Conservation (phyloP, 2,888 invertebrate genomes). For the Thera britannica region DNA sequence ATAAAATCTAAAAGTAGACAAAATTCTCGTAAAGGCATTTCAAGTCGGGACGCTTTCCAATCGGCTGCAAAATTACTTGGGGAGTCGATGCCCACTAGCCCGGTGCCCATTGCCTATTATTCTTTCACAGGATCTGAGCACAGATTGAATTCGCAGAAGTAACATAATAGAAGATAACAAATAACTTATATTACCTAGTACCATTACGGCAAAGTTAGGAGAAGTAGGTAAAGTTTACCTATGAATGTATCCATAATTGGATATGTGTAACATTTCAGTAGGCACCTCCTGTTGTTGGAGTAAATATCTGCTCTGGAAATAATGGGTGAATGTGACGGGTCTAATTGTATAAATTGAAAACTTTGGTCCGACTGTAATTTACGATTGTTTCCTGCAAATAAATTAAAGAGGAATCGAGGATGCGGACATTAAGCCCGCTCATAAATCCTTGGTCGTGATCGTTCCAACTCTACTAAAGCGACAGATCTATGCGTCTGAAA, state of each 20-base stretch:
- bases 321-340: constrained; percentile 17
- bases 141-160: constrained; percentile 51
- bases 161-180: constrained; percentile 32
- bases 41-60: constrained; percentile 55
- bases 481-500: constrained; percentile 39
- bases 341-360: constrained; percentile 26
- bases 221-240: neutral
- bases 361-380: constrained; percentile 21
- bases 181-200: constrained; percentile 30
- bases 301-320: constrained; percentile 6
- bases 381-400: constrained; percentile 39
- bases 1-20: constrained; percentile 33
- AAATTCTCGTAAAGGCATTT: constrained; percentile 49
- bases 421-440: constrained; percentile 36
- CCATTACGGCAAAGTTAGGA: constrained; percentile 21
- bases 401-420: constrained; percentile 42
- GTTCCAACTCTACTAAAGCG: constrained; percentile 33
- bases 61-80: constrained; percentile 61
- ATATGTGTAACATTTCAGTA: neutral
- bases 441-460: constrained; percentile 43
- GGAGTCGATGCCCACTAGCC: constrained; percentile 54
- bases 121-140: constrained; percentile 64
- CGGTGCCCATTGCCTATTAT: constrained; percentile 57
- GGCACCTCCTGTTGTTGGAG: constrained; percentile 1
- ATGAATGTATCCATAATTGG: neutral